Conservation (phyloP, 2,113 vertebrate species). For the Passer domesticus region DNA sequence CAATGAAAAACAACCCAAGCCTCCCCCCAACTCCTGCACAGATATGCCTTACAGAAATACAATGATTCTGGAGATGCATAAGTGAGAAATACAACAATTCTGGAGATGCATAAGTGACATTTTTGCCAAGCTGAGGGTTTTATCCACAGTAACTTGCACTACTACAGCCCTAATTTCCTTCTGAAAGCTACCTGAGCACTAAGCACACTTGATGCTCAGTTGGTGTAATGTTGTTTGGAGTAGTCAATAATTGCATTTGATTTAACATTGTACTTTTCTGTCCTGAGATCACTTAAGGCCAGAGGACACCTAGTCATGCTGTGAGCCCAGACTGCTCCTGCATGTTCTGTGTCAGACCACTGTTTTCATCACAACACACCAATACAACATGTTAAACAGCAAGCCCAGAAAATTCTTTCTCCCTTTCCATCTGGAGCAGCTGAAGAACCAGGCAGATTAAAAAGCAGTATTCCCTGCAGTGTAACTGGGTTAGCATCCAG, state of each 20-base stretch:
- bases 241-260: slow-evolving; percentile 3
- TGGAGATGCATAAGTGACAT: neutral
- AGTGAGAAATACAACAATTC: neutral
- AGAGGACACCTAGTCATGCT: neutral
- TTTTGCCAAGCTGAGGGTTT: neutral
- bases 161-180: neutral
- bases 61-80: neutral
- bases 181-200: neutral
- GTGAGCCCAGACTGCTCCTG: neutral
- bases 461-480: neutral
- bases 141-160: neutral
- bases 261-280: neutral
- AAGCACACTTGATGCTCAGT: neutral
- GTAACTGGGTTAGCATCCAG: neutral
- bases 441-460: slow-evolving; percentile 22
- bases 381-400: neutral
- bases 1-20: slow-evolving; percentile 14
- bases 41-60: slow-evolving; percentile 9
- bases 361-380: neutral
- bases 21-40: neutral
- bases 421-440: neutral
- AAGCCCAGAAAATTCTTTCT: neutral
- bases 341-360: neutral
- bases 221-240: neutral
- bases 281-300: neutral